Conservation (phyloP, 2,888 invertebrate species). For the Gymnocheta viridis region DNA sequence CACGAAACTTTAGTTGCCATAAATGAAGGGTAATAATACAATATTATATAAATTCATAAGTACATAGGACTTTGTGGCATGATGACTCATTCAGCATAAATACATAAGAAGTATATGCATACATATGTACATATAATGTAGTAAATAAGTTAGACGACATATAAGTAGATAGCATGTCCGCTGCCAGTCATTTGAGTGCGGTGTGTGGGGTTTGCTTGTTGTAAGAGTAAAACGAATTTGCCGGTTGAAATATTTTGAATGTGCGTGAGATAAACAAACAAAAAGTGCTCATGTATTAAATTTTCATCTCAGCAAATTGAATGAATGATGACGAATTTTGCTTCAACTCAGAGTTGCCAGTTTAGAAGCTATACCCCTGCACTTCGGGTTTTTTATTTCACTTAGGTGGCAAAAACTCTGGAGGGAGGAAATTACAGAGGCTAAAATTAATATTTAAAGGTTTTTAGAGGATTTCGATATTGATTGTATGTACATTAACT, state of each 20-base stretch:
- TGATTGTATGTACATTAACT: too few species aligned
- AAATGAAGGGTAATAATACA: background rate
- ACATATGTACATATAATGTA: background rate
- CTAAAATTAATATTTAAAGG: too few species aligned
- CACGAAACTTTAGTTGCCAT: background rate
- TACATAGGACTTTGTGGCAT: background rate
- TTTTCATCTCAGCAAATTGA: background rate
- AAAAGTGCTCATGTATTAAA: background rate
- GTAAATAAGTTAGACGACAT: conserved; percentile 34
- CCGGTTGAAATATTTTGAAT: conserved; percentile 3
- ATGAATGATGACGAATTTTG: background rate
- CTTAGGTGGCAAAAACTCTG: too few species aligned
- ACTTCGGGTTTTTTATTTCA: too few species aligned
- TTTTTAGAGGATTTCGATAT: too few species aligned
- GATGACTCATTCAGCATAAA: conserved; percentile 41
- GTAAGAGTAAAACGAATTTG: background rate
- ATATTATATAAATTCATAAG: background rate
- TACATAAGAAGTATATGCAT: background rate
- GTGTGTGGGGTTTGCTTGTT: background rate
- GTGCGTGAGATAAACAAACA: conserved; percentile 39
- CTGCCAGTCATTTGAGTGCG: background rate
- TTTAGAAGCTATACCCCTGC: too few species aligned
- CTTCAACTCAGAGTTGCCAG: too few species aligned
- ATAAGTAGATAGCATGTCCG: too few species aligned
- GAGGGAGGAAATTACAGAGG: too few species aligned